These are phyloP conservation scores for Polyodon spathula DNA, from an alignment of 2,113 vertebrate species.

Conservation along the genomic window DNA sequence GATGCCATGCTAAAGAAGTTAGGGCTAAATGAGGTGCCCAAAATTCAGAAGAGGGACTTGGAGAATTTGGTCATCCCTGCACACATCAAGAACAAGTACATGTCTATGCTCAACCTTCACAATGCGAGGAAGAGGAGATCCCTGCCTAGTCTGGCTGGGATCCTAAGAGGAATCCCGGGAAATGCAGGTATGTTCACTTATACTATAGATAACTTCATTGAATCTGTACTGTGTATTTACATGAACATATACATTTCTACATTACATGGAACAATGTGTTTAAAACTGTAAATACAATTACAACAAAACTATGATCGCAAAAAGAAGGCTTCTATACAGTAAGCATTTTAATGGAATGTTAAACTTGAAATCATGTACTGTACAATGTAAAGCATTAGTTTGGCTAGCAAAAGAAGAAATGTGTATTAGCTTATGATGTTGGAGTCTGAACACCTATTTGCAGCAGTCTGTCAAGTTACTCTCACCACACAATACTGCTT, in stretches of 20 bases:
- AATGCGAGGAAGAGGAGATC: conserved; percentile 68
- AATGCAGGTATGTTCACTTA: conserved; percentile 58
- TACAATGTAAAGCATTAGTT: no score
- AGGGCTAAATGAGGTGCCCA: conserved; percentile 64
- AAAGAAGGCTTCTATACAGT: conserved; percentile 18
- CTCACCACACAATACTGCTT: background rate
- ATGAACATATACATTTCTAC: conserved; percentile 25
- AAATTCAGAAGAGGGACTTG: conserved; percentile 65
- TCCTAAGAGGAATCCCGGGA: conserved; percentile 72
- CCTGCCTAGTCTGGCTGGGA: conserved; percentile 73
- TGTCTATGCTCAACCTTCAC: conserved; percentile 72
- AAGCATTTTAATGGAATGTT: no score
- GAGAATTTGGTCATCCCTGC: conserved; percentile 69
- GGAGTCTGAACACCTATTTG: background rate
- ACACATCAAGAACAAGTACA: conserved; percentile 69
- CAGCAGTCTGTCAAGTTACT: background rate
- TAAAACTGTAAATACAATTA: no score
- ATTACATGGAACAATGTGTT: no score
- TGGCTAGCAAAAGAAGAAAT: no score
- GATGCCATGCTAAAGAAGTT: conserved; percentile 66
- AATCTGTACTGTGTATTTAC: conserved; percentile 26
- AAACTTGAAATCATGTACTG: no score
- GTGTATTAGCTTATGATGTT: background rate
- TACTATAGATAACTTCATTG: background rate
- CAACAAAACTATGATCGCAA: no score